A percentile compares a stretch with the other conserved stretches of the same genome.
These are phyloP conservation scores for Climacteris rufus DNA, from an alignment of 2,113 vertebrate species.

Conservation along the genomic window DNA sequence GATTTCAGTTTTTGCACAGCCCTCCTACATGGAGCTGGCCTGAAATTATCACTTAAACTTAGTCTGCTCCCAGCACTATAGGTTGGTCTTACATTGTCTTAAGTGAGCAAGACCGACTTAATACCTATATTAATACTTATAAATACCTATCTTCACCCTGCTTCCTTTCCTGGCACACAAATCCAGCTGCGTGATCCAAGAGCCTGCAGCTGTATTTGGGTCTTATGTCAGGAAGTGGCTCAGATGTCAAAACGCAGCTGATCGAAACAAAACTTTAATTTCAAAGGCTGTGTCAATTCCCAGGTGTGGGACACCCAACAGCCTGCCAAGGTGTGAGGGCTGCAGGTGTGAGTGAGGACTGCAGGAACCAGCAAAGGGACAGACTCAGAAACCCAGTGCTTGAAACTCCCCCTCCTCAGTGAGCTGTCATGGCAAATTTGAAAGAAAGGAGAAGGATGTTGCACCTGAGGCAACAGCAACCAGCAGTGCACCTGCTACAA, in stretches of 20 bases:
- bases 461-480: background rate
- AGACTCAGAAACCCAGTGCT: background rate
- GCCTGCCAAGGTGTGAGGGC: background rate
- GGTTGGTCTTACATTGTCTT: background rate
- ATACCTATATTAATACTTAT: background rate
- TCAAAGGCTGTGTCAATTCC: background rate
- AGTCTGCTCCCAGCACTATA: background rate
- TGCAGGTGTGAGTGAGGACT: background rate
- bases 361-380: background rate
- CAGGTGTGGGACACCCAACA: background rate
- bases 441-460: background rate
- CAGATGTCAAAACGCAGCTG: background rate
- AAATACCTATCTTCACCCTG: background rate
- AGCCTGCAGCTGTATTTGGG: background rate
- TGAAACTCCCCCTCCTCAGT: background rate
- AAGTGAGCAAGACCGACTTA: background rate
- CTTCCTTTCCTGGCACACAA: background rate
- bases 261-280: background rate
- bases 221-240: background rate
- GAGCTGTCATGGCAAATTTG: background rate
- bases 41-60: background rate
- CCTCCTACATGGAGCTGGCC: background rate
- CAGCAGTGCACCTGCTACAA: background rate
- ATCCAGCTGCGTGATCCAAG: background rate
- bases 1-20: background rate